Evolutionary conservation across 2,113 vertebrate genomes (phyloP), one percentile per base, ranked within the genome.

Genomic region (Ophthalmolycus amberensis): DNA sequence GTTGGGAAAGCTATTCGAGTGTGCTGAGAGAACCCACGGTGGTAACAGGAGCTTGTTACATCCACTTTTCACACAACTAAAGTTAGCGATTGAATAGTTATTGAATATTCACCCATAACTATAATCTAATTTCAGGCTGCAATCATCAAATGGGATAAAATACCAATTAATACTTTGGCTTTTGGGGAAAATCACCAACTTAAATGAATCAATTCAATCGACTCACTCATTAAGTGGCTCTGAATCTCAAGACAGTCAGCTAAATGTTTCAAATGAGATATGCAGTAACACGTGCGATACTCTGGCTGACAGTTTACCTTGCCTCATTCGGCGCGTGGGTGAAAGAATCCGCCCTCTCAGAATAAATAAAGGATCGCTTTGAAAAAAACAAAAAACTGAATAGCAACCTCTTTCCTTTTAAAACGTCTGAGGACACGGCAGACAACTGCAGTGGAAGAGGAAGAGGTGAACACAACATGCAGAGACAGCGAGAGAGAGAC

Each of bases 251-350:
- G 10, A 40, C 4, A 40, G 14, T 27, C 16, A 54, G 22, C 46
- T 25, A 72, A 67, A 66, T 50, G 34, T 34, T 50, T 73, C 10
- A 52, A 75, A 65, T 58, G 5, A 72, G 48, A 65, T n/a, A 6
- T 32, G 22, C 25, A 37, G 9, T 9, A 56, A 16, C 27, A 62
- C 46, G 11, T 14, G 67, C 10, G 25, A 40, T 54, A 38, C 29
- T 16, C 16, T 65, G 37, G 50, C 38, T 58, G 14, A 46, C 9
- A 22, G n/a, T 52, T 69, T 69, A 72, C 22, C 42, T 68, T 67
- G 29, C 63, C 4, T 4, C 34, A 54, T 60, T n/a, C 52, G 20
- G 5, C 12, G 58, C 27, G 63, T 80, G 65, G 60, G 25, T 79
- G 63, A 48, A 27, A 67, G 8, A 46, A 37, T 71, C 18, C 66